A percentile compares a stretch with the other conserved stretches of the same genome.
phyloP scores from a whole-genome alignment of 53 echinoderm and acorn worm species.

The Apostichopus leukothele region DNA sequence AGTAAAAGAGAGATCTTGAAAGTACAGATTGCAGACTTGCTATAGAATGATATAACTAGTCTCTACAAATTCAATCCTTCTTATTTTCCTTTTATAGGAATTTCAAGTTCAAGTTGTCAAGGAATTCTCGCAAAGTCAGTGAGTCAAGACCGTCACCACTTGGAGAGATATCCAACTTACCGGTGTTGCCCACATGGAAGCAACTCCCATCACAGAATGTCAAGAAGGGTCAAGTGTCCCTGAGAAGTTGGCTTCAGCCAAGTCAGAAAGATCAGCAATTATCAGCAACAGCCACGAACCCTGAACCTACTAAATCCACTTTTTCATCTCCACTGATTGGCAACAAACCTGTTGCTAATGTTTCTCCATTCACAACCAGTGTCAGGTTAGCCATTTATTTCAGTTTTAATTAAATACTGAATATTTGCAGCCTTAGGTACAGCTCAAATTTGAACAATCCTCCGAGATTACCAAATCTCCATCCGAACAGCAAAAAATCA shows the following conservation, averaged over 20 bases:
- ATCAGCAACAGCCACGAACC: not conserved
- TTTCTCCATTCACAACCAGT: slow-evolving; percentile 52
- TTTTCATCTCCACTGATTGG: slow-evolving; percentile 14
- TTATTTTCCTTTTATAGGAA: slow-evolving; percentile 6
- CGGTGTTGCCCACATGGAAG: slow-evolving; percentile 26
- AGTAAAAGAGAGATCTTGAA: slow-evolving; percentile 13
- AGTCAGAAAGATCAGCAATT: not conserved
- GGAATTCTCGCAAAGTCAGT: slow-evolving; percentile 30
- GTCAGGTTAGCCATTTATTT: not conserved
- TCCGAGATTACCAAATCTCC: no score
- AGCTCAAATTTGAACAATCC: no score
- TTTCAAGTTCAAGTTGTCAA: slow-evolving; percentile 68
- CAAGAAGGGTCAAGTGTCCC: slow-evolving; percentile 39
- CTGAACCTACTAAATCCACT: not conserved
- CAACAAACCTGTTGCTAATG: slow-evolving; percentile 55
- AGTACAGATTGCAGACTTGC: slow-evolving; percentile 22
- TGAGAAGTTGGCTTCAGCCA: slow-evolving; percentile 35
- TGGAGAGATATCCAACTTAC: slow-evolving; percentile 32
- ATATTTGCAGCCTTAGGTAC: no score
- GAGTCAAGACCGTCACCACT: slow-evolving; percentile 6
- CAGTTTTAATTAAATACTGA: no score
- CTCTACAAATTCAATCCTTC: not conserved
- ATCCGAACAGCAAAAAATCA: no score
- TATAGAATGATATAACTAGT: slow-evolving; percentile 33
- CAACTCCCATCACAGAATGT: slow-evolving; percentile 42